Base-by-base conservation (phyloP, 2,888 invertebrate genomes). In the Drosophila recens region DNA sequence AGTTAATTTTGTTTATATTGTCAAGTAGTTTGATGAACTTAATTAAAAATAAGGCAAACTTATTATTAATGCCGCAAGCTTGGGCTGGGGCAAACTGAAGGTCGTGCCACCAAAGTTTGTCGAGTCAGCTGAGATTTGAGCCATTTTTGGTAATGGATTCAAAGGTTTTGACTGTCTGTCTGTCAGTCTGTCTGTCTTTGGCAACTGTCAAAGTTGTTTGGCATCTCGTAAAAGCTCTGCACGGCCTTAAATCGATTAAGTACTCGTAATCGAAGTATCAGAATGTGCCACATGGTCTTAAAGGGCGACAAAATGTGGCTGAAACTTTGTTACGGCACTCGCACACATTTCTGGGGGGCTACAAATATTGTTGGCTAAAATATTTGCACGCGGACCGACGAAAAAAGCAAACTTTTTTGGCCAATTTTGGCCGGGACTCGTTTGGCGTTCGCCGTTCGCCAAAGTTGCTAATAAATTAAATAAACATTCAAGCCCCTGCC, bases 41-140 rank as follows among this genome's bases (percentile, higher is more conserved):
- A 88, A 86, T 86, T 86, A 88, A 86, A 86, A 83, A 89, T 89
- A 79, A 86, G 71, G 48, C 76, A 80, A 86, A 83, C 69, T 86
- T 78, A 69, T 81, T 82, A 88, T 89, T 87, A 88, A 87, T 74
- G 83, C 73, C 72, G 56, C 72, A 71, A 70, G n/a, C 30, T 6
- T 20, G 36, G 13, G n/a, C 10, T 5, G 30, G 2, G n/a, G 42
- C 38, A 34, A 56, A 34, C 15, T 59, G 65, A 56, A 79, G 65
- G 72, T 79, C 76, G 53, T 61, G 85, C 61, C 72, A 63, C 71
- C 71, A 69, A 80, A 66, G 69, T 79, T 83, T 72, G 70, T 42
- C 49, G 69, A 51, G 51, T 62, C 63, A 67, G 64, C 42, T 17
- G 40, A 81, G 74, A 73, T 72, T 72, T 71, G 20, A 48, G 54